A percentile compares a stretch with the other conserved stretches of the same genome.
phyloP scores from a whole-genome alignment of 2,888 invertebrate genomes.

The Callyntrura guangdongensis region DNA sequence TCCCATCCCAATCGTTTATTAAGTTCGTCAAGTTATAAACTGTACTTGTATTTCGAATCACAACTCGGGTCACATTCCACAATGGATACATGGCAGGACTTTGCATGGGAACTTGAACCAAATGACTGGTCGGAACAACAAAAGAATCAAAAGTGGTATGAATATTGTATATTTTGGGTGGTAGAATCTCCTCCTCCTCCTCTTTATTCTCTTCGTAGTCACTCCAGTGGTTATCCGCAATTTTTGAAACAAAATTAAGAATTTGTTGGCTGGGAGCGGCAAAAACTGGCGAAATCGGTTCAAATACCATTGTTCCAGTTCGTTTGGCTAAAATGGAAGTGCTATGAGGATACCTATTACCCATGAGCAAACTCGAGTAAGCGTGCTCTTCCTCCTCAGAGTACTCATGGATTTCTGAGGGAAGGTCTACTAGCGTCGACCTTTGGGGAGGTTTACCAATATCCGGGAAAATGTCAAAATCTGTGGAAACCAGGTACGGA shows the following conservation, averaged over 20 bases:
- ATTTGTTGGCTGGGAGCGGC: conserved; percentile 75
- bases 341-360: conserved; percentile 53
- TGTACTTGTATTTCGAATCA: conserved; percentile 22
- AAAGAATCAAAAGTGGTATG: conserved; percentile 78
- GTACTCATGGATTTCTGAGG: conserved; percentile 77
- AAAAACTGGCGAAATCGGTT: conserved; percentile 63
- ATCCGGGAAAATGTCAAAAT: conserved; percentile 76
- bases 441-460: conserved; percentile 74
- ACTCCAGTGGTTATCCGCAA: conserved; percentile 73
- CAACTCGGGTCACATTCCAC: neutral
- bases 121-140: conserved; percentile 48
- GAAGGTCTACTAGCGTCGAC: conserved; percentile 75
- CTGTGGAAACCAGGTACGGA: conserved; percentile 37
- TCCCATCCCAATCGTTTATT: conserved; percentile 36
- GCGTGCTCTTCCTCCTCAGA: conserved; percentile 72
- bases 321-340: conserved; percentile 71
- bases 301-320: conserved; percentile 72
- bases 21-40: neutral
- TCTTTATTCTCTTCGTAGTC: conserved; percentile 78
- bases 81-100: conserved; percentile 11
- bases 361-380: conserved; percentile 62
- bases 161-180: conserved; percentile 82
- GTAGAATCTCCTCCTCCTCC: conserved; percentile 78
- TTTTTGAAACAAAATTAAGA: conserved; percentile 80
- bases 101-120: conserved; percentile 59